These are phyloP conservation scores for Acanthoscelides obtectus DNA, from an alignment of 2,888 invertebrate genomes.

Conservation along the genomic window DNA sequence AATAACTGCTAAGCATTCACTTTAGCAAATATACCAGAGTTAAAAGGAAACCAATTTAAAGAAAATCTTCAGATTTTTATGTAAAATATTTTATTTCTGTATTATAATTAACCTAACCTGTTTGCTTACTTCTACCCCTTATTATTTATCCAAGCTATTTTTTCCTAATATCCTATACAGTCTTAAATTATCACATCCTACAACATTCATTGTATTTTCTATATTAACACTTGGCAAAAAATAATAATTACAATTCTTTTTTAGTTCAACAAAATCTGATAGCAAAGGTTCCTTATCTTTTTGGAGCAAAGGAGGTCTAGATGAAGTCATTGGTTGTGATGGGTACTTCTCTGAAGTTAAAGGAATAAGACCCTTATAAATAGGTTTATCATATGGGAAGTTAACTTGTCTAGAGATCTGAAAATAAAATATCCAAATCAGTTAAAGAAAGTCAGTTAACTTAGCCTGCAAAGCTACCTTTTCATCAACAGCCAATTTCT, in stretches of 20 bases:
- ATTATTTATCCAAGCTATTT: conserved; percentile 7
- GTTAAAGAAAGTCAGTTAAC: not conserved
- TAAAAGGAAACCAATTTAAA: no score
- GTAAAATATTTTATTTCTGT: no score
- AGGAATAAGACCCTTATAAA: conserved; percentile 35
- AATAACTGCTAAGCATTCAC: no score
- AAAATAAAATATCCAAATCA: conserved; percentile 12
- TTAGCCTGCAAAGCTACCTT: conserved; percentile 28
- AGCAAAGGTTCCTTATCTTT: conserved; percentile 32
- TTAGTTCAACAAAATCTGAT: conserved; percentile 23
- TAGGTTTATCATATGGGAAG: conserved; percentile 29
- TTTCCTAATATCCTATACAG: conserved; percentile 18
- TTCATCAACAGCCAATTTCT: conserved; percentile 29
- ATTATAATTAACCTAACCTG: not conserved
- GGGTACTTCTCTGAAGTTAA: conserved; percentile 20
- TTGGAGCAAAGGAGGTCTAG: conserved; percentile 22
- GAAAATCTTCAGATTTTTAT: no score
- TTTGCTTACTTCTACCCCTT: not conserved
- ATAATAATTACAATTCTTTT: conserved; percentile 17
- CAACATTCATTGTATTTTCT: conserved; percentile 10
- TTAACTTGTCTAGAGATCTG: conserved; percentile 33
- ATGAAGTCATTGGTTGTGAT: conserved; percentile 14
- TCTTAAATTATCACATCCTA: conserved; percentile 18
- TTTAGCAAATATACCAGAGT: no score
- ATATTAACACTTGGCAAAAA: conserved; percentile 20